phyloP scores from a whole-genome alignment of 1,140 invertebrate species.

The Varroa destructor region DNA sequence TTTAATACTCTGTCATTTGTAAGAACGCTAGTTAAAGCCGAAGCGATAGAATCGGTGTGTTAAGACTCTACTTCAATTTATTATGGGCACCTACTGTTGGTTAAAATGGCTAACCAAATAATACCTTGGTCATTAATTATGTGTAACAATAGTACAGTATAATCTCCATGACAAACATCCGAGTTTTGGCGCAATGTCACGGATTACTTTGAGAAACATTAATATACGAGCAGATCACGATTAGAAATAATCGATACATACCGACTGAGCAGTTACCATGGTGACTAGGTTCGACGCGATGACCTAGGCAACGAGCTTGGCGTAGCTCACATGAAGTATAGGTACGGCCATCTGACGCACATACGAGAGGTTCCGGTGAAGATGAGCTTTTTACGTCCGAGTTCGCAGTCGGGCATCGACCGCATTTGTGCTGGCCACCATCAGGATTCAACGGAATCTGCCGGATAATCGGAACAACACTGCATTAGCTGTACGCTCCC shows the following conservation, averaged over 20 bases:
- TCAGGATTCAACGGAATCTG: constrained; percentile 21
- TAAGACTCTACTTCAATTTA: too few species aligned
- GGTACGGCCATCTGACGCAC: constrained; percentile 62
- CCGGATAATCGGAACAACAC: not conserved
- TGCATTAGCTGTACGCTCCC: too few species aligned
- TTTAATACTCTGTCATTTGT: too few species aligned
- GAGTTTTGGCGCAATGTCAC: too few species aligned
- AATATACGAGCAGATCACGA: too few species aligned
- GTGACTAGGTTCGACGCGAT: constrained; percentile 53
- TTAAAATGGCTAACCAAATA: not conserved
- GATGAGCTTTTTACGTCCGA: not conserved
- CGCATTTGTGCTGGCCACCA: constrained; percentile 24
- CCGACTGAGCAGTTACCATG: constrained; percentile 53
- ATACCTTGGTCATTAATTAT: not conserved
- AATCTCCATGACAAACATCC: too few species aligned
- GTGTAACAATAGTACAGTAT: too few species aligned
- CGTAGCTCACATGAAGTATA: constrained; percentile 64
- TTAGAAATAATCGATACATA: constrained; percentile 38
- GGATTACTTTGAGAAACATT: too few species aligned
- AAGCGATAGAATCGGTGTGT: too few species aligned
- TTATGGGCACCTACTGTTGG: too few species aligned
- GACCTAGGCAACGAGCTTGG: constrained; percentile 55
- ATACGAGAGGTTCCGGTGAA: constrained; percentile 46
- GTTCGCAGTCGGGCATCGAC: not conserved
- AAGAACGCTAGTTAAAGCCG: too few species aligned